Conservation (phyloP, 1,140 invertebrate species). For the Leptopilina boulardi region DNA sequence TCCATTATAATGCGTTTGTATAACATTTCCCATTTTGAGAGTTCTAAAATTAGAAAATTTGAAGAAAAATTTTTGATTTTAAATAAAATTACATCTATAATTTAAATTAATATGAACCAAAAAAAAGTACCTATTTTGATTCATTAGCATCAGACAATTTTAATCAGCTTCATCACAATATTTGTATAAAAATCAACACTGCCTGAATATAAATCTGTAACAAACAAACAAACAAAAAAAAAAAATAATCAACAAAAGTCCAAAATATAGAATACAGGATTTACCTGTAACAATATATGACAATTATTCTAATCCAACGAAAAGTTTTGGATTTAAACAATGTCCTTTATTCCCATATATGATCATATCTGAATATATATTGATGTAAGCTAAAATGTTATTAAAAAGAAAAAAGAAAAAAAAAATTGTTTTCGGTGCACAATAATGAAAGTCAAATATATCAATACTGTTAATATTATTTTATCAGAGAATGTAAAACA, state of each 20-base stretch:
- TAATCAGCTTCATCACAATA: neutral
- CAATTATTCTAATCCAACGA: neutral
- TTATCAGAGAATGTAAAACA: neutral
- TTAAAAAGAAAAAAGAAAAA: neutral
- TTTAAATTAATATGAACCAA: neutral
- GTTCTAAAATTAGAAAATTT: too few species aligned
- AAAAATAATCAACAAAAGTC: neutral
- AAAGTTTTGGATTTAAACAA: neutral
- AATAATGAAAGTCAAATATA: neutral
- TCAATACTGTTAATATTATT: neutral
- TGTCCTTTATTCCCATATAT: neutral
- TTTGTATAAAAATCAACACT: neutral
- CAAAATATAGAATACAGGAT: neutral
- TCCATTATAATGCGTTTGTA: neutral
- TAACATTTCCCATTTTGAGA: too few species aligned
- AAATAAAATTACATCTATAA: too few species aligned
- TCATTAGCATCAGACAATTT: neutral
- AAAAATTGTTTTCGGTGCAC: neutral
- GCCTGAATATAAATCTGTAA: neutral
- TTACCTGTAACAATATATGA: neutral
- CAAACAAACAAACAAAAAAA: neutral
- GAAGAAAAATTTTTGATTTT: too few species aligned
- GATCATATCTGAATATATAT: slow-evolving; percentile 2
- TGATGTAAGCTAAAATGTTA: slow-evolving; percentile 7
- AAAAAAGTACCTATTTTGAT: neutral